Conservation (phyloP, 2,888 invertebrate species). For the Hemicrepidius hirtus region DNA sequence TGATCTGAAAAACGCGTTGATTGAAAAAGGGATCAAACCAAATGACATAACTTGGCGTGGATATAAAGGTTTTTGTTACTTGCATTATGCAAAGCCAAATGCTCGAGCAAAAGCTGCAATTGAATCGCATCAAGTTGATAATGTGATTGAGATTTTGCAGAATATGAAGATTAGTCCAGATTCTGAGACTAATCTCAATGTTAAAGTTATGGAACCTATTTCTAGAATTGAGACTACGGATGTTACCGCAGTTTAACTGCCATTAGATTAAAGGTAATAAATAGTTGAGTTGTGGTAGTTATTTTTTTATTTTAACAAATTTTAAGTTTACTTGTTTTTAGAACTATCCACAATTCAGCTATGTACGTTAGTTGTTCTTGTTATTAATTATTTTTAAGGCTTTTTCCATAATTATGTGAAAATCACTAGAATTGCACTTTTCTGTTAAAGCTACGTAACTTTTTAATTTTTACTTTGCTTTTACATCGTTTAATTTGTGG, state of each 20-base stretch:
- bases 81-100: conserved; percentile 83
- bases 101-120: conserved; percentile 39
- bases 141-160: conserved; percentile 73
- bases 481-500: not conserved
- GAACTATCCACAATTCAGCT: conserved; percentile 1
- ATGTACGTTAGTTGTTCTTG: conserved; percentile 18
- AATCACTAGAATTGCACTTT: conserved; percentile 10
- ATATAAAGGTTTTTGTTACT: conserved; percentile 72
- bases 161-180: conserved; percentile 70
- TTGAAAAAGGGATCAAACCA: conserved; percentile 84
- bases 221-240: conserved; percentile 74
- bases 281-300: conserved; percentile 17
- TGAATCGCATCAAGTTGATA: conserved; percentile 67
- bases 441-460: conserved; percentile 15
- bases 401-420: conserved; percentile 14
- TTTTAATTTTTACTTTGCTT: conserved; percentile 22
- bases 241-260: conserved; percentile 71
- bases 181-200: conserved; percentile 65
- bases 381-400: conserved; percentile 28
- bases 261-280: conserved; percentile 12
- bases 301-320: conserved; percentile 9
- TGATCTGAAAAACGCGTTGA: conserved; percentile 83
- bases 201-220: conserved; percentile 74
- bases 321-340: conserved; percentile 16
- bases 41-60: conserved; percentile 83